Evolutionary conservation across 2,888 invertebrate species (phyloP).

Genomic region (Phalangium opilio): DNA sequence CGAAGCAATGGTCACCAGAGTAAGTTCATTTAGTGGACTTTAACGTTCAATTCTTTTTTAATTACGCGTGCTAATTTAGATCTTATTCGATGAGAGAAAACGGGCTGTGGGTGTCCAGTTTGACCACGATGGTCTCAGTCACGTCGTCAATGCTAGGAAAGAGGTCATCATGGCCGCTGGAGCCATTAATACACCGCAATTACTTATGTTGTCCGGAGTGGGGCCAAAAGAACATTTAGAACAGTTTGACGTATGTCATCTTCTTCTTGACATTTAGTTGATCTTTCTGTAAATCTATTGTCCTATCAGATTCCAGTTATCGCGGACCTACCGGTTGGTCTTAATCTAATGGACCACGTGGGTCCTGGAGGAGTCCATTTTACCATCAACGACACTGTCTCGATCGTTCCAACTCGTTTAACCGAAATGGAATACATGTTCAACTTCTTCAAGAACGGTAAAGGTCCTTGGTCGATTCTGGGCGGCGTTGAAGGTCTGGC

Average conservation of each 20-base stretch:
- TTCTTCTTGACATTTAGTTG: neutral
- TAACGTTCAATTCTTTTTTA: too few species aligned
- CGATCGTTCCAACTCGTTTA: slow-evolving; percentile 13
- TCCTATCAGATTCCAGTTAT: slow-evolving; percentile 31
- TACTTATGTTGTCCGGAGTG: slow-evolving; percentile 28
- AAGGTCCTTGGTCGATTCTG: slow-evolving; percentile 66
- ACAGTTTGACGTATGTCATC: slow-evolving; percentile 24
- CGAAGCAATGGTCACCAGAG: slow-evolving; percentile 6
- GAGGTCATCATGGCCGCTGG: slow-evolving; percentile 25
- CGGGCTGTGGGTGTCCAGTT: slow-evolving; percentile 39
- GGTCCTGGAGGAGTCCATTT: slow-evolving; percentile 26
- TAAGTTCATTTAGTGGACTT: slow-evolving; percentile 28
- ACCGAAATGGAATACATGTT: slow-evolving; percentile 12
- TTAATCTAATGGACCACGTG: slow-evolving; percentile 38
- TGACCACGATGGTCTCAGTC: slow-evolving; percentile 14
- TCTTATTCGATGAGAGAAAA: slow-evolving; percentile 55
- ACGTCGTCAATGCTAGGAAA: slow-evolving; percentile 25
- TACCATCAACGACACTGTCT: slow-evolving; percentile 14
- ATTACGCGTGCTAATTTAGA: too few species aligned
- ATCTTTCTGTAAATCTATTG: neutral
- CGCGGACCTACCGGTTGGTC: slow-evolving; percentile 37
- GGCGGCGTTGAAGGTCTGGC: slow-evolving; percentile 76
- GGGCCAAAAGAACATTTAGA: slow-evolving; percentile 29
- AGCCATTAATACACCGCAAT: slow-evolving; percentile 29
- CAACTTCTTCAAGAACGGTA: slow-evolving; percentile 12